These are phyloP conservation scores for Lytechinus pictus DNA, from an alignment of 35 echinoderm and acorn worm genomes.

Conservation along the genomic window DNA sequence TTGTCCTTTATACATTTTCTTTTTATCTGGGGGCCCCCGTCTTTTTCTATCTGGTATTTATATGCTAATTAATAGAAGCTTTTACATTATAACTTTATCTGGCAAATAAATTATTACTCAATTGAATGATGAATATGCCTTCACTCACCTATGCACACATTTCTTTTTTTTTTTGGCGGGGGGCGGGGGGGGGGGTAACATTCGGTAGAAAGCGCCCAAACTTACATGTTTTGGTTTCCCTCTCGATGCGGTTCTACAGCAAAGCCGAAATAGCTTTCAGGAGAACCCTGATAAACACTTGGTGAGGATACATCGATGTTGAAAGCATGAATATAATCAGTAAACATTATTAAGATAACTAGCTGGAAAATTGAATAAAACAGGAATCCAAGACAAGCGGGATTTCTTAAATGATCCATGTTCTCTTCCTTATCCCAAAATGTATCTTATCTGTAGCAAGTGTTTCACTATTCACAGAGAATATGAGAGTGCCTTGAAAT, in stretches of 20 bases:
- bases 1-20: no score
- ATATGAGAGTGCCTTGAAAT: not conserved
- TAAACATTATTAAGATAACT: not conserved
- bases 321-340: not conserved
- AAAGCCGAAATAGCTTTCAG: not conserved
- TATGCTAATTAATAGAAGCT: no score
- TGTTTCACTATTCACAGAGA: not conserved
- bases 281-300: not conserved
- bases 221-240: not conserved
- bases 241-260: not conserved
- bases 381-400: not conserved
- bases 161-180: no score
- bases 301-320: not conserved
- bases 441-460: no score
- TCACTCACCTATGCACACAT: no score
- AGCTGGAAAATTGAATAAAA: not conserved
- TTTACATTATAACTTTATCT: no score
- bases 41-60: no score
- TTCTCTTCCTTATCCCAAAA: not conserved
- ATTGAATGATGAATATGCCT: no score
- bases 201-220: not conserved
- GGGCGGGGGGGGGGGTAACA: no score
- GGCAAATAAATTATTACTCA: no score
- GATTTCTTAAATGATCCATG: not conserved
- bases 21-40: no score